Base-by-base conservation (phyloP, 2,888 invertebrate species). In the Tetropium fuscum region DNA sequence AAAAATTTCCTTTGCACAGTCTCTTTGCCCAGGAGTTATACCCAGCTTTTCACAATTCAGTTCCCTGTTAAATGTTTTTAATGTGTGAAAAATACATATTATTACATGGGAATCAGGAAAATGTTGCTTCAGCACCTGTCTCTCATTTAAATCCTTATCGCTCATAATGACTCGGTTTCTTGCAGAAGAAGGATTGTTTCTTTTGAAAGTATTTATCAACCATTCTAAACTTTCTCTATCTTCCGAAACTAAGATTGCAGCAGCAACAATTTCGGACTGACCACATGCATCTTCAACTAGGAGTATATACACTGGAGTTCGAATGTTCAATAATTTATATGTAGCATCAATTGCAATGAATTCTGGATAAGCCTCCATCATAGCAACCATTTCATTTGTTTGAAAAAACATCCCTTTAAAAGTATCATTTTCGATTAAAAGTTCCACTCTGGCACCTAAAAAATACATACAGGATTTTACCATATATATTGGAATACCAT, bases 261-360 rank as follows among this genome's bases (percentile, higher is more conserved):
- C 38, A 38, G 38, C 38, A 38, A 38, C 18, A 18, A 38, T 16
- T 18, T 38, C 38, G 11, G 38, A 38, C 15, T 18, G 18, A 18
- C 38, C 38, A 18, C 18, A 16, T 6, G 38, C 15, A 38, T 38
- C 38, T 38, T 38, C 38, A 16, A 18, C 38, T 5, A 38, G 15
- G 8, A 38, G 5, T 38, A 38, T 16, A 10, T 38, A 38, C 8
- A 38, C 38, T 15, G 38, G 38, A 2, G 38, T 18, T 8, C 38
- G 38, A 16, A 38, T 38, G 18, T 15, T 38, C 7, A 38, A 38
- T 38, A 38, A 38, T n/a, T 38, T 38, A 38, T 16, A 38, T 15
- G 38, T 38, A n/a, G n/a, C n/a, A 7, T 38, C 38, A 38, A 15
- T 16, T 18, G 38, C 38, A 38, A 38, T 38, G 8, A 16, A 38